Base-by-base conservation (phyloP, 2,888 invertebrate genomes). In the Drosophila gaucha region DNA sequence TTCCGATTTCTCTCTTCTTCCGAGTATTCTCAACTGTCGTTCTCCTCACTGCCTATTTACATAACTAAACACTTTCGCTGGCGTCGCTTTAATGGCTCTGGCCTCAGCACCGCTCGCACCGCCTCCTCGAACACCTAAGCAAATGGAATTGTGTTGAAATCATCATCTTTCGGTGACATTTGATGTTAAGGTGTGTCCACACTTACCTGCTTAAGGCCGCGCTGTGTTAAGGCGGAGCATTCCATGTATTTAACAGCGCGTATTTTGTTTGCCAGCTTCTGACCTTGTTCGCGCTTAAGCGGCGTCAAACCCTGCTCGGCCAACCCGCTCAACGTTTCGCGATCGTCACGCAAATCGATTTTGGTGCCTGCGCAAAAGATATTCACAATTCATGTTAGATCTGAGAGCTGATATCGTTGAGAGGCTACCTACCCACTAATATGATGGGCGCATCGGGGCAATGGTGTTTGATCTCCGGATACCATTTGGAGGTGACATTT, bases 401-500 rank as follows among this genome's bases (percentile, higher is more conserved):
- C 2, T 14, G 16, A 31, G 12, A 36, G 20, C 12, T 8, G 30
- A 36, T 4, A 24, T 4, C 6, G 4, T 4, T 4, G 10, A 35
- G 8, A 10, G 16, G 16, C 5, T 22, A 41, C 95, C 93, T 92
- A 97, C 99, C 99, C 92, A 99, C 98, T 93, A 99, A 94, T 92
- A 99, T 97, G 92, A 99, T 98, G 68, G 99, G 99, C 77, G 99
- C 98, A 93, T 99, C 99, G 70, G 99, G 99, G 94, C 99, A 99
- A 92, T 99, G 99, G 93, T 99, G 99, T 93, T 99, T 98, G 89
- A 99, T 98, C 94, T 99, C 99, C 78, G 99, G 99, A 93, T 98
- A 98, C 99, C 99, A 99, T 93, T 99, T 99, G 79, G 98, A 98
- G 90, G 97, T 97, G 74, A 99, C 98, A 94, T 99, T 99, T 94